Evolutionary conservation across 2,797 vertebrate genomes (phyloP).

Genomic region (Microtus californicus): DNA sequence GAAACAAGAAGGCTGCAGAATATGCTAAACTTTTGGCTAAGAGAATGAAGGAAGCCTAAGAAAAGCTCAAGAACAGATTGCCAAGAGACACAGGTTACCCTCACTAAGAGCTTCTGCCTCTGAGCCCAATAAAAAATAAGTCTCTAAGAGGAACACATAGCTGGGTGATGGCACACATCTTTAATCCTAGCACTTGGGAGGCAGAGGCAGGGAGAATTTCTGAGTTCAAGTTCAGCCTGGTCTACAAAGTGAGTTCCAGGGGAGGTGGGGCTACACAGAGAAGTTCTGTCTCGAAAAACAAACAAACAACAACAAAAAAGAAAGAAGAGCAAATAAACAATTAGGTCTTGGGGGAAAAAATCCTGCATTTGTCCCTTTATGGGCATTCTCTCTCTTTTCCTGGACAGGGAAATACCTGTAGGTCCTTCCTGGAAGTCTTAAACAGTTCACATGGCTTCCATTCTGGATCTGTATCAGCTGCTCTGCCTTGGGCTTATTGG

Average conservation of each 20-base stretch:
- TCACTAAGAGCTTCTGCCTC: neutral
- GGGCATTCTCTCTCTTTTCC: neutral
- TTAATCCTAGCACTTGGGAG: neutral
- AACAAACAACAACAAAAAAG: neutral
- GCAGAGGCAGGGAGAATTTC: neutral
- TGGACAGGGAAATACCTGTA: no score
- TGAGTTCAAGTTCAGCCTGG: neutral
- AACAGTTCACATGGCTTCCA: neutral
- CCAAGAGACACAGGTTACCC: neutral
- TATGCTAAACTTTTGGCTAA: neutral
- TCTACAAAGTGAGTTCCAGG: neutral
- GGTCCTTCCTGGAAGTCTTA: neutral
- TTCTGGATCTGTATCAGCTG: neutral
- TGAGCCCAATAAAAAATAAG: neutral
- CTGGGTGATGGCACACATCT: neutral
- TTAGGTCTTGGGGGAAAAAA: neutral
- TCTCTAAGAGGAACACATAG: neutral
- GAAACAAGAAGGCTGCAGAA: neutral
- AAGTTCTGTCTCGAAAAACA: neutral
- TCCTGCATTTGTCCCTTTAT: neutral
- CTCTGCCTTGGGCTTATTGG: no score
- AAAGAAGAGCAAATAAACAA: neutral
- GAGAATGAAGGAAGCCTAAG: neutral
- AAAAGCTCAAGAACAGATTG: neutral
- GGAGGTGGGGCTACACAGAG: neutral